Conservation (phyloP, 2,797 vertebrate species). For the Nasua narica region DNA sequence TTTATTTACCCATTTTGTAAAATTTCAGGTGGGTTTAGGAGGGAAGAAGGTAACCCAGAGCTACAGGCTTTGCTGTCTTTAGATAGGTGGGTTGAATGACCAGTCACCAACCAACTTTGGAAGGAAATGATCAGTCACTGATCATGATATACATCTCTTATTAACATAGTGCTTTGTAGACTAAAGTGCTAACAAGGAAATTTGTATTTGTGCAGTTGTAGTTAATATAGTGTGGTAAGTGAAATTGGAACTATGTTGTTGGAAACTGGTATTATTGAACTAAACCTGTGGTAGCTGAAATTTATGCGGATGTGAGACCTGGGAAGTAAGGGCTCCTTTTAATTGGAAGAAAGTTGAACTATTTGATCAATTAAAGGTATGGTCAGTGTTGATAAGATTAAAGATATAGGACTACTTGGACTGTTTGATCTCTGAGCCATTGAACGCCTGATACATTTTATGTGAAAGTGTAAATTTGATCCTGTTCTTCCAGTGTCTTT, state of each 20-base stretch:
- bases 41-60: neutral
- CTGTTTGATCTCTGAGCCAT: neutral
- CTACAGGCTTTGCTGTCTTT: neutral
- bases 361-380: neutral
- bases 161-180: neutral
- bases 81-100: neutral
- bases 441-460: neutral
- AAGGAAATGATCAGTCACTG: neutral
- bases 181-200: neutral
- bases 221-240: neutral
- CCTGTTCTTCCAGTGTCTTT: neutral
- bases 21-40: neutral
- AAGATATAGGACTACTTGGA: neutral
- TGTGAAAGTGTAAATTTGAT: neutral
- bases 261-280: neutral
- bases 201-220: neutral
- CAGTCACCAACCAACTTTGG: neutral
- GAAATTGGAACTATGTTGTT: neutral
- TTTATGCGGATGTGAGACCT: neutral
- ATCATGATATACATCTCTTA: neutral
- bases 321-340: neutral
- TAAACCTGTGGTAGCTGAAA: neutral
- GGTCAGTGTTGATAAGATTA: neutral
- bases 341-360: neutral
- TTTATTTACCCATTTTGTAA: neutral